A percentile compares a stretch with the other conserved stretches of the same genome.
Evolutionary conservation across 2,888 invertebrate genomes (phyloP).

Genomic region (Acanthosoma haemorrhoidale): DNA sequence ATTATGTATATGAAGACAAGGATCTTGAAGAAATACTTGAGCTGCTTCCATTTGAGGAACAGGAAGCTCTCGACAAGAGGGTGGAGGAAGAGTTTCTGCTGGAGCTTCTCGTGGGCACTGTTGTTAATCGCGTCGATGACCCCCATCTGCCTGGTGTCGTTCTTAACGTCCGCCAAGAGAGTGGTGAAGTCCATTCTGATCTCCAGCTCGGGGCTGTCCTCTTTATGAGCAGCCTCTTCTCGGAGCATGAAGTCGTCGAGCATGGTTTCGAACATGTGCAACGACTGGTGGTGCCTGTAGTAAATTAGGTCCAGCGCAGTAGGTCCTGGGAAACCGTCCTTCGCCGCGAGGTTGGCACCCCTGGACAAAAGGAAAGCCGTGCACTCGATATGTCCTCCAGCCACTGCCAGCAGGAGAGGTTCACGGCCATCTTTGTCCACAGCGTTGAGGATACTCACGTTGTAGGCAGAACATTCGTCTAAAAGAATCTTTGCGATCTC

Average conservation of each 20-base stretch:
- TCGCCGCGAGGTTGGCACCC: constrained; percentile 50
- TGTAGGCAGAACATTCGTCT: neutral
- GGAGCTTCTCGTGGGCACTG: constrained; percentile 51
- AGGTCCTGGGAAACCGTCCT: constrained; percentile 42
- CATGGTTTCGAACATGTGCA: constrained; percentile 51
- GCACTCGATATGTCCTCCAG: constrained; percentile 56
- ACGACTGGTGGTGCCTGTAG: constrained; percentile 52
- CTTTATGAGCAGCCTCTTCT: constrained; percentile 48
- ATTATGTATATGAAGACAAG: constrained; percentile 51
- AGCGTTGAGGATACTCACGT: neutral
- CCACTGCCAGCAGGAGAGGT: constrained; percentile 50
- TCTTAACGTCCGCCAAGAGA: constrained; percentile 41
- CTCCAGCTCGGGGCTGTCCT: constrained; percentile 42
- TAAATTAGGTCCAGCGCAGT: constrained; percentile 53
- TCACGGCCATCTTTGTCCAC: constrained; percentile 40
- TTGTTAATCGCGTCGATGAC: constrained; percentile 53
- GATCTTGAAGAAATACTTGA: constrained; percentile 53
- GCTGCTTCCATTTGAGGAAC: constrained; percentile 54
- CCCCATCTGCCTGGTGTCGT: constrained; percentile 50
- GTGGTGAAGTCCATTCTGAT: constrained; percentile 51
- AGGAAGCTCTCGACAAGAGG: constrained; percentile 56
- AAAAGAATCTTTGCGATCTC: neutral
- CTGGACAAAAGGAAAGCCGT: constrained; percentile 49
- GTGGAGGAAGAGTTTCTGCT: constrained; percentile 52
- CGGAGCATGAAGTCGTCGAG: constrained; percentile 52